Percentiles rank a stretch among this genome's conserved stretches.
Evolutionary conservation across 2,113 vertebrate species (phyloP).

Genomic region (Genyomyrus donnyi): DNA sequence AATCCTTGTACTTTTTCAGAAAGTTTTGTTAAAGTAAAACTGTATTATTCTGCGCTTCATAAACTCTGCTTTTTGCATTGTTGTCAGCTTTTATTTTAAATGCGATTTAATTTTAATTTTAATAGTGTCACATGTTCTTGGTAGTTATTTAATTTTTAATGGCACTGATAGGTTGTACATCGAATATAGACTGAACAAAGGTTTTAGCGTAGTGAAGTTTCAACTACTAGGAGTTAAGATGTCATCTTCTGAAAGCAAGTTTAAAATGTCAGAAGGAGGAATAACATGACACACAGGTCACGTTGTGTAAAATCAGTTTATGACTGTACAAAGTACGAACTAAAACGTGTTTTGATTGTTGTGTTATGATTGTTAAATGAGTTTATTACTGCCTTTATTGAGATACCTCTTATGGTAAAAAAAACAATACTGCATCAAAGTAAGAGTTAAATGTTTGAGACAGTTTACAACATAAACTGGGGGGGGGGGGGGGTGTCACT

Average conservation of each 20-base stretch:
- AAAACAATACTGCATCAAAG: background rate
- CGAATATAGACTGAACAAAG: background rate
- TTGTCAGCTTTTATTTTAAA: background rate
- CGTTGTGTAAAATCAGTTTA: background rate
- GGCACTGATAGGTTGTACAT: background rate
- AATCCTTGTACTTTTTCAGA: background rate
- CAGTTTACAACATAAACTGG: background rate
- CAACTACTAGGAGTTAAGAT: background rate
- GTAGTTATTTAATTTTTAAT: background rate
- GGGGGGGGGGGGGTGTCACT: no score
- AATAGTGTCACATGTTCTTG: background rate
- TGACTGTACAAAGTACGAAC: background rate
- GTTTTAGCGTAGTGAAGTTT: background rate
- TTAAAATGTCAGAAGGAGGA: background rate
- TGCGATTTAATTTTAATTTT: background rate
- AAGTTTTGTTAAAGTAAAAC: background rate
- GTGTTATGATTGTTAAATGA: background rate
- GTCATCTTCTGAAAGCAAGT: background rate
- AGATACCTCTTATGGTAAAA: background rate
- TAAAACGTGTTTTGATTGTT: background rate
- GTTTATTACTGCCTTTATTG: background rate
- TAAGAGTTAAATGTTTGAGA: background rate
- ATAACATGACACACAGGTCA: background rate
- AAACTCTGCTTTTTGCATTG: background rate
- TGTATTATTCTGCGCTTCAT: background rate